Evolutionary conservation across 2,888 invertebrate genomes (phyloP).

Genomic region (Lasioglossum figueresi): DNA sequence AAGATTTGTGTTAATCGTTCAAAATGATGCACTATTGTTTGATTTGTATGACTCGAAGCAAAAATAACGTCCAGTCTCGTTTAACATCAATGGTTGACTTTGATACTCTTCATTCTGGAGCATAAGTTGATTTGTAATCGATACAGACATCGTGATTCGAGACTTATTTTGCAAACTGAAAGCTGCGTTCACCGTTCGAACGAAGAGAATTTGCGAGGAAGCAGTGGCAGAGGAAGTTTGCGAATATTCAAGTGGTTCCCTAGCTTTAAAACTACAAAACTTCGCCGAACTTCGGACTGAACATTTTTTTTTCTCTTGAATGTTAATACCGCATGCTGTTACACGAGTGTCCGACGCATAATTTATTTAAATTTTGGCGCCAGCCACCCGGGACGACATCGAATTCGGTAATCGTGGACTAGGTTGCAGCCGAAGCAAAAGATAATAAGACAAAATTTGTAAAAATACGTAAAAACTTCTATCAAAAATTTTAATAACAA

Average conservation of each 20-base stretch:
- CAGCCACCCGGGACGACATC: not conserved
- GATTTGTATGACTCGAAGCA: no score
- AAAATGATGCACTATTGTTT: no score
- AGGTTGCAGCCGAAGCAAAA: not conserved
- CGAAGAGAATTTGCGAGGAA: not conserved
- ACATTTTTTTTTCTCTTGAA: not conserved
- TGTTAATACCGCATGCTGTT: not conserved
- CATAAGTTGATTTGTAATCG: not conserved
- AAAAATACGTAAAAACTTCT: no score
- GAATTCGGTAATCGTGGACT: not conserved
- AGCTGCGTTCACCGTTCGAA: not conserved
- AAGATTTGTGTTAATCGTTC: no score
- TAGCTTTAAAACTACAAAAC: not conserved
- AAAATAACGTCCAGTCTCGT: no score
- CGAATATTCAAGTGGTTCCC: not conserved
- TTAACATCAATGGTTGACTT: not conserved
- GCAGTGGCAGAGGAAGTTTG: not conserved
- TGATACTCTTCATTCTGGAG: not conserved
- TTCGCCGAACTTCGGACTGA: not conserved
- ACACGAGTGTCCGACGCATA: not conserved
- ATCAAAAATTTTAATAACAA: no score
- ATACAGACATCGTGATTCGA: not conserved
- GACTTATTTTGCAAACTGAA: not conserved
- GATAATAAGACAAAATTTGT: not conserved
- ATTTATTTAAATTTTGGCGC: not conserved